Evolutionary conservation across 2,888 invertebrate species (phyloP), one percentile per base, ranked within the genome.

Genomic region (Cheilosia grossa): DNA sequence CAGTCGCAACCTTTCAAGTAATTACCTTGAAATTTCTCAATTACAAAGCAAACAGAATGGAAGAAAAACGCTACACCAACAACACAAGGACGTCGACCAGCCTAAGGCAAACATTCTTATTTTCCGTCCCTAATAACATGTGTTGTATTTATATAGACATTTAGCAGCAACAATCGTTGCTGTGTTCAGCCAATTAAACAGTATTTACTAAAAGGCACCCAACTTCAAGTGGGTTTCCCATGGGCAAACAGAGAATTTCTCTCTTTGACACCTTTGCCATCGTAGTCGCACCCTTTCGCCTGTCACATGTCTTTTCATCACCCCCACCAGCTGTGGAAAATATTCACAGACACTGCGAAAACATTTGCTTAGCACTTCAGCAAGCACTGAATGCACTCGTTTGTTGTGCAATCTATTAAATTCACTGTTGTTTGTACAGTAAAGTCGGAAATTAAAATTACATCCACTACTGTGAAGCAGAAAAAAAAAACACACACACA

Each of bases 1-100:
- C n/a, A 54, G 9, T 58, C 59, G 51, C 80, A 83, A 74, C 80
- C 64, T 72, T 75, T 61, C 73, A 81, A 81, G 85, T 85, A 81
- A 85, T 85, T 85, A 85, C 85, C 85, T 85, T 85, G 85, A 85
- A 81, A 85, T 77, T 75, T 85, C 81, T 85, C 81, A 85, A 85
- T 81, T 66, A 77, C 75, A 85, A 81, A 63, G 49, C 58, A 85
- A 85, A 85, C 63, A 85, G 15, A 59, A 19, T 17, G 30, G 1
- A 33, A 9, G 53, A 67, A 59, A 54, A 37, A 44, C 6, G n/a
- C 42, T 40, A 13, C 10, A 27, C 4, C 4, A 67, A 67, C n/a
- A 15, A 42, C 17, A 42, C 17, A 74, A 47, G 24, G 49, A 70
- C 13, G 13, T 21, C 19, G 44, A 30, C 4, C n/a, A 73, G 64